Percentiles rank a stretch among this genome's conserved stretches.
These are phyloP conservation scores for Chionis minor DNA, from an alignment of 2,113 vertebrate genomes.

Conservation along the genomic window DNA sequence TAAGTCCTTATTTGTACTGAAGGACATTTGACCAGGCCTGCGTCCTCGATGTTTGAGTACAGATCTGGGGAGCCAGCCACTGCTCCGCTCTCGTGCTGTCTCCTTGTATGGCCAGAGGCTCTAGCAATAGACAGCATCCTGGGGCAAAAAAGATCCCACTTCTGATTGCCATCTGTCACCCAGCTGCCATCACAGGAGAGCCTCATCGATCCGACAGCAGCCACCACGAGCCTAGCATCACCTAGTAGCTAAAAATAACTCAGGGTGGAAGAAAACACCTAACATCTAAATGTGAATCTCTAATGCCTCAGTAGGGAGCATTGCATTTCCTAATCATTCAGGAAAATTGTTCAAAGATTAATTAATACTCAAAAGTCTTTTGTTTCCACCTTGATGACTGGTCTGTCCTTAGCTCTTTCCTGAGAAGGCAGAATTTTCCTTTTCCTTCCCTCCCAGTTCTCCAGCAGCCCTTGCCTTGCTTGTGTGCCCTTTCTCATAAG, in stretches of 20 bases:
- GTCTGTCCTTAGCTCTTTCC: not conserved
- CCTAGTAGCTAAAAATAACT: not conserved
- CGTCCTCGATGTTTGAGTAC: not conserved
- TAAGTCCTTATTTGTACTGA: not conserved
- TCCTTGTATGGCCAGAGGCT: fast-evolving
- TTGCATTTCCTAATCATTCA: slow-evolving; percentile 50
- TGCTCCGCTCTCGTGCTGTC: fast-evolving
- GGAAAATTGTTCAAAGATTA: slow-evolving; percentile 24
- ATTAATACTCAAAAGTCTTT: slow-evolving; percentile 54
- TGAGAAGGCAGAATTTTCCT: not conserved
- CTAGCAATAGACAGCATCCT: not conserved
- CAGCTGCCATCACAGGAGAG: not conserved
- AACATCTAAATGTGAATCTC: slow-evolving; percentile 55
- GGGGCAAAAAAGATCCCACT: fast-evolving
- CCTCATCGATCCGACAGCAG: not conserved
- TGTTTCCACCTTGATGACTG: not conserved
- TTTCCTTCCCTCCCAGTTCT: not conserved
- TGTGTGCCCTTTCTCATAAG: not conserved
- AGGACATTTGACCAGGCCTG: not conserved
- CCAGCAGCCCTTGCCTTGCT: not conserved
- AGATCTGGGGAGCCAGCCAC: not conserved
- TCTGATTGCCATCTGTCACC: not conserved
- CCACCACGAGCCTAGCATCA: not conserved
- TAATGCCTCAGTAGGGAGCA: slow-evolving; percentile 35
- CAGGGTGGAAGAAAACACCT: not conserved